A percentile compares a stretch with the other conserved stretches of the same genome.
Evolutionary conservation across 2,113 vertebrate genomes (phyloP).

Genomic region (Porphyrio hochstetteri): DNA sequence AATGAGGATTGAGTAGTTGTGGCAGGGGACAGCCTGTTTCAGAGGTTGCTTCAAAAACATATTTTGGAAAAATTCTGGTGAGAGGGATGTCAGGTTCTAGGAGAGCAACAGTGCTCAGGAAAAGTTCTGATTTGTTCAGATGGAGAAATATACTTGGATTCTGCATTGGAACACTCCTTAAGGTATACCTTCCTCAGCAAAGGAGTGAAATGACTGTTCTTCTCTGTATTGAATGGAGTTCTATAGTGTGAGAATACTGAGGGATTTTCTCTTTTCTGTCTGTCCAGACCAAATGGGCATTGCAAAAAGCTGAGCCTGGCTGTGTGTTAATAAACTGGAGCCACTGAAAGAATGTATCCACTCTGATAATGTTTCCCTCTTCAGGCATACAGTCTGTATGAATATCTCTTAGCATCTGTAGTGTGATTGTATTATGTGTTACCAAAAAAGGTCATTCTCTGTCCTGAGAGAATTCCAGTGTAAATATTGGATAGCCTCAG

Average conservation of each 20-base stretch:
- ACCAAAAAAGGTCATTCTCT: neutral
- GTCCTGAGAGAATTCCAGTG: neutral
- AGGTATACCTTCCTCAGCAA: neutral
- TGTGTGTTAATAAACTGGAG: neutral
- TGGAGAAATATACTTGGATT: neutral
- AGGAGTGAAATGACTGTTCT: neutral
- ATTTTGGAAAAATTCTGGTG: neutral
- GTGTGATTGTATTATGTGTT: neutral
- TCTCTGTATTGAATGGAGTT: neutral
- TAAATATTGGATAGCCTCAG: neutral
- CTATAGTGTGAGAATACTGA: neutral
- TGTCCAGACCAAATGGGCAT: neutral
- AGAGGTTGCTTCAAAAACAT: neutral
- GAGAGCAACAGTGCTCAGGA: neutral
- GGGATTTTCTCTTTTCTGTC: neutral
- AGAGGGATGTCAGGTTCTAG: neutral
- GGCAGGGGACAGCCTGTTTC: neutral
- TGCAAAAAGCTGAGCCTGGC: neutral
- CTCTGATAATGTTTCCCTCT: neutral
- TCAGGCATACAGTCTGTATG: neutral
- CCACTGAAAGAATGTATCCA: neutral
- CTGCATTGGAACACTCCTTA: neutral
- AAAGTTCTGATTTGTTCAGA: neutral
- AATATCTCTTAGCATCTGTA: neutral
- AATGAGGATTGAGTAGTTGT: neutral